Base-by-base conservation (phyloP, 2,888 invertebrate genomes). In the Chrysopilus asiliformis region DNA sequence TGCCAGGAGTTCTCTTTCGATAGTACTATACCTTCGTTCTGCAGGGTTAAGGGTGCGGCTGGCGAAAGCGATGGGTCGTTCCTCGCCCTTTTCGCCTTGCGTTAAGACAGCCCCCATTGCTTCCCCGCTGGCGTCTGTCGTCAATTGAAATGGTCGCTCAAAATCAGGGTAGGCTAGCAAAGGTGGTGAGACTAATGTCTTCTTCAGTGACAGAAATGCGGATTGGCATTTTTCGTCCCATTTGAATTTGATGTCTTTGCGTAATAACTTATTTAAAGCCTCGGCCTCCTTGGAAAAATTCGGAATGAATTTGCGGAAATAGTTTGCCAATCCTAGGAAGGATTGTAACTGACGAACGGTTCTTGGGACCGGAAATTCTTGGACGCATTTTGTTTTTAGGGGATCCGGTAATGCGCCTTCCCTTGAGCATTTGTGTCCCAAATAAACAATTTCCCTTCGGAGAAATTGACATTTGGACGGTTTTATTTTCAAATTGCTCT, bases 381-480 rank as follows among this genome's bases (percentile, higher is more conserved):
- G 32, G 2, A 41, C 31, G 12, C 25, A 10, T 26, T 27, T 22
- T 3, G 20, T 20, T 34, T 33, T 32, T 7, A 36, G 32, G 4
- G 36, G 37, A 17, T 35, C 30, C 4, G 36, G 31, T 9, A 17
- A 20, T n/a, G 20, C 26, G 9, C 33, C n/a, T n/a, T n/a, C n/a
- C n/a, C n/a, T n/a, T n/a, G n/a, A n/a, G n/a, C n/a, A n/a, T n/a
- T n/a, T n/a, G 15, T 43, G 40, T 12, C 36, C 39, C 8, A 39
- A 12, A 32, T 41, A 43, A 17, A 22, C 22, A 14, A 34, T 13
- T 31, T 41, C 43, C 15, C 28, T 40, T 8, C 32, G 22, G 3
- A 41, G 26, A 39, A 51, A 49, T 36, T 47, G 38, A n/a, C 43
- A 47, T 39, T 49, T 49, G n/a, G 46, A 45, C 1, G 50, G 31